A percentile compares a stretch with the other conserved stretches of the same genome.
Conservation (phyloP, 2,797 vertebrate species). For the Pelochelys cantorii region DNA sequence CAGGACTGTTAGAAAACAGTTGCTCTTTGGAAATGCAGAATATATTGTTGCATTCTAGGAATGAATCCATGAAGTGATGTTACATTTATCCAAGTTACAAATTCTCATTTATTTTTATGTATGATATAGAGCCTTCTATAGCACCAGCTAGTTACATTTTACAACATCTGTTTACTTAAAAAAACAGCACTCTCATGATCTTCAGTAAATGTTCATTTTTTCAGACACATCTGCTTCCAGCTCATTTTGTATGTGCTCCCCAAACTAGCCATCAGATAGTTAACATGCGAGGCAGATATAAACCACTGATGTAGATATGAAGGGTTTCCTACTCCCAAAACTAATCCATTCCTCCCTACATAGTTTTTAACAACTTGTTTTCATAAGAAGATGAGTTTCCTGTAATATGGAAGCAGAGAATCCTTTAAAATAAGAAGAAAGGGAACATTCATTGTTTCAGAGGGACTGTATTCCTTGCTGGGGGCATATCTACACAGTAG, state of each 20-base stretch:
- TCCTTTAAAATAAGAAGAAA: neutral
- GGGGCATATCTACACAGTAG: too few relatives aligned
- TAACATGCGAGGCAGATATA: neutral
- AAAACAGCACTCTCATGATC: too few relatives aligned
- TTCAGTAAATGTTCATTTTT: too few relatives aligned
- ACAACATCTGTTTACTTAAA: too few relatives aligned
- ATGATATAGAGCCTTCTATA: too few relatives aligned
- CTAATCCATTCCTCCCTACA: neutral
- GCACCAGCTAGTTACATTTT: too few relatives aligned
- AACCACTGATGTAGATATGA: neutral
- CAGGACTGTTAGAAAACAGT: too few relatives aligned
- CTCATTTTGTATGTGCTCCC: neutral
- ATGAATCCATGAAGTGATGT: too few relatives aligned
- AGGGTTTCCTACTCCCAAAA: neutral
- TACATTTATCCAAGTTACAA: too few relatives aligned
- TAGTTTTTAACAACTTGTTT: neutral
- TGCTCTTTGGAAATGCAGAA: too few relatives aligned
- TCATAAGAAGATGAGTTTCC: neutral
- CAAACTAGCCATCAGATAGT: neutral
- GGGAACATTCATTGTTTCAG: neutral
- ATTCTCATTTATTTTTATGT: too few relatives aligned
- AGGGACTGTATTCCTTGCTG: neutral
- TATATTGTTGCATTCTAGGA: too few relatives aligned
- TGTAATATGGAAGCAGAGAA: neutral
- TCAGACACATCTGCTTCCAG: neutral